Percentiles rank a stretch among this genome's conserved stretches.
These are phyloP conservation scores for Hipparchia semele DNA, from an alignment of 2,888 invertebrate species.

Conservation along the genomic window DNA sequence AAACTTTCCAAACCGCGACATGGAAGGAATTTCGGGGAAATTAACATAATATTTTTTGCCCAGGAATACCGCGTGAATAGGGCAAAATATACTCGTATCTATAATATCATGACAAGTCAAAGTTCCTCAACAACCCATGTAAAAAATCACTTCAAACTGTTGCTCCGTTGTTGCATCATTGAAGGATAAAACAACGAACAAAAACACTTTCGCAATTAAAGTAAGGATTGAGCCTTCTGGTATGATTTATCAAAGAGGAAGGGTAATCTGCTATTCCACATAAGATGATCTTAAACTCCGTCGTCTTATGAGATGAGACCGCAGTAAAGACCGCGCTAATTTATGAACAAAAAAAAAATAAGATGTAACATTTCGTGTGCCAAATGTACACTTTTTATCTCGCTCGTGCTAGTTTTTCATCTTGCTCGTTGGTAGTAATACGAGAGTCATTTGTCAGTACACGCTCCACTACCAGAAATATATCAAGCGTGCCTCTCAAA, in stretches of 20 bases:
- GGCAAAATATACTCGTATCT: not conserved
- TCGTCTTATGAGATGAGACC: too few relatives aligned
- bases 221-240: too few relatives aligned
- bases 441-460: constrained; percentile 46
- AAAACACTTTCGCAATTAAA: too few relatives aligned
- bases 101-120: not conserved
- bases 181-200: too few relatives aligned
- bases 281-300: too few relatives aligned
- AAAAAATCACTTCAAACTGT: too few relatives aligned
- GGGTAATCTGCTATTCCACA: too few relatives aligned
- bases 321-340: too few relatives aligned
- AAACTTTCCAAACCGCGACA: constrained; percentile 16
- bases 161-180: too few relatives aligned
- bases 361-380: constrained; percentile 16
- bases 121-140: not conserved
- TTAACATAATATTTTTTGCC: constrained; percentile 13
- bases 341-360: not conserved
- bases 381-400: constrained; percentile 21
- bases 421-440: constrained; percentile 38
- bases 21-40: constrained; percentile 9
- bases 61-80: not conserved
- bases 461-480: constrained; percentile 47
- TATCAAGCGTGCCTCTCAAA: constrained; percentile 62
- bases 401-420: constrained; percentile 29
- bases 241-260: too few relatives aligned